These are phyloP conservation scores for Luscinia megarhynchos DNA, from an alignment of 2,797 vertebrate genomes.

Conservation along the genomic window DNA sequence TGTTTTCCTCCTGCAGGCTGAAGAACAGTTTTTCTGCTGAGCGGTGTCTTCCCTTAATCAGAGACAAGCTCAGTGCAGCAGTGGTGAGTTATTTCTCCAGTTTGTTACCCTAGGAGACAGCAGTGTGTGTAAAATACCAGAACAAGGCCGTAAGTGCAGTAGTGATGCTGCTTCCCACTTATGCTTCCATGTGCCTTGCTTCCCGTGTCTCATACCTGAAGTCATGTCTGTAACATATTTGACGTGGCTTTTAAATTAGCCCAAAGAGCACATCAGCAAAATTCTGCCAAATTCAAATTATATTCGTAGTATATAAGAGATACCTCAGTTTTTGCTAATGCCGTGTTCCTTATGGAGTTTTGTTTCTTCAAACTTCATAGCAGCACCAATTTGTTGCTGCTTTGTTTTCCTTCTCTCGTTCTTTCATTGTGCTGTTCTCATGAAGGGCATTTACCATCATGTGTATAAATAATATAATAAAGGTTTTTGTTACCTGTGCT, in stretches of 20 bases:
- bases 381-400: fast-evolving
- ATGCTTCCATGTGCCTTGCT: fast-evolving
- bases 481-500: fast-evolving
- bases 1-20: background rate
- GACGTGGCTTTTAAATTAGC: background rate
- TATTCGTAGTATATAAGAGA: fast-evolving
- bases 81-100: background rate
- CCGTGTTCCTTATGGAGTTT: fast-evolving
- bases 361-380: background rate
- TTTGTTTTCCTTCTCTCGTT: background rate
- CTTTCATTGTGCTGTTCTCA: background rate
- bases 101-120: background rate
- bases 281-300: fast-evolving
- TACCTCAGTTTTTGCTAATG: fast-evolving
- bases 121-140: fast-evolving
- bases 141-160: fast-evolving
- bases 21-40: background rate
- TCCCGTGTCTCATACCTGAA: fast-evolving
- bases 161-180: fast-evolving
- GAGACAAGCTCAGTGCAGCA: background rate
- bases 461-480: no score
- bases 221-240: fast-evolving
- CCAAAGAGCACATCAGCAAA: background rate
- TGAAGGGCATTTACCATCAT: fast-evolving
- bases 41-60: background rate